Conservation (phyloP, 2,888 invertebrate species). For the Cephus pygmeus region DNA sequence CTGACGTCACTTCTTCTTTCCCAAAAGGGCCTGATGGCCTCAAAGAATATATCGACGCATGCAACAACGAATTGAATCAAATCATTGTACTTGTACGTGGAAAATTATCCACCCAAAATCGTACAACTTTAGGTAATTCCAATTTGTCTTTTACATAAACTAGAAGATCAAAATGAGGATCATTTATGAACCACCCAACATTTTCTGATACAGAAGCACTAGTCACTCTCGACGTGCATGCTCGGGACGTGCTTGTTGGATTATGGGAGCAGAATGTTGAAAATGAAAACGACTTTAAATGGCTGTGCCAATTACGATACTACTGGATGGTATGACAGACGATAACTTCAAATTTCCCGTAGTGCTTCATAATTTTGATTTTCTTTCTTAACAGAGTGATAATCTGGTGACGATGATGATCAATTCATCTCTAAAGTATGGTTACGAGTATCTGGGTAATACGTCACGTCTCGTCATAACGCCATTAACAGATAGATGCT, state of each 20-base stretch:
- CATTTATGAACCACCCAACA: background rate
- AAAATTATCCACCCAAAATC: conserved; percentile 84
- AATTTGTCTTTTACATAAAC: background rate
- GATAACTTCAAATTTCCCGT: background rate
- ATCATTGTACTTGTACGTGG: conserved; percentile 89
- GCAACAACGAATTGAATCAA: conserved; percentile 82
- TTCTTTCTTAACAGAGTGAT: conserved; percentile 59
- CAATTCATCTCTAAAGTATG: conserved; percentile 71
- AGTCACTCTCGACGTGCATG: conserved; percentile 93
- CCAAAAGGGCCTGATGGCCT: conserved; percentile 69
- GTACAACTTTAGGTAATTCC: conserved; percentile 82
- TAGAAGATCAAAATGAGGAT: background rate
- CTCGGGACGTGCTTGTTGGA: conserved; percentile 84
- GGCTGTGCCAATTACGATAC: conserved; percentile 89
- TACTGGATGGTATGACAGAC: conserved; percentile 78
- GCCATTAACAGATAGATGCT: conserved; percentile 92
- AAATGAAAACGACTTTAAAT: conserved; percentile 86
- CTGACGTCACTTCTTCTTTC: conserved; percentile 86
- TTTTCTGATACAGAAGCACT: conserved; percentile 75
- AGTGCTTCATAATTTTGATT: background rate
- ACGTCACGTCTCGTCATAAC: conserved; percentile 90
- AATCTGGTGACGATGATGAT: conserved; percentile 69
- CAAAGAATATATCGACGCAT: conserved; percentile 75
- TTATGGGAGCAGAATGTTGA: conserved; percentile 75
- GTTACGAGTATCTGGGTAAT: conserved; percentile 94